Percentiles rank a stretch among this genome's conserved stretches.
phyloP scores from a whole-genome alignment of 2,888 invertebrate genomes.

The Cotesia congregata region DNA sequence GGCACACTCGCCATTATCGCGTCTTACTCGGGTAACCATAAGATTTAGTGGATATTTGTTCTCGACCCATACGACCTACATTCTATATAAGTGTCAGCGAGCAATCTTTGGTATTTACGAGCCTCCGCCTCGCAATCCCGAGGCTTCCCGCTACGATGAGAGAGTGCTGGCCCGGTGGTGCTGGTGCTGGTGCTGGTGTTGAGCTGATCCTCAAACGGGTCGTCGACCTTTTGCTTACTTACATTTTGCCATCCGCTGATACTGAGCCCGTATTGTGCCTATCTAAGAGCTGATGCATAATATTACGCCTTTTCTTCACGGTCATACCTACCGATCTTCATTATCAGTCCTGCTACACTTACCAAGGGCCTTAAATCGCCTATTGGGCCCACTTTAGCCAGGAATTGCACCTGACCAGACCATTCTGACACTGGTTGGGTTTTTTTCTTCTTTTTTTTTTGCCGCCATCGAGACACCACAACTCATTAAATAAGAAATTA shows the following conservation, averaged over 20 bases:
- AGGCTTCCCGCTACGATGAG: slow-evolving; percentile 35
- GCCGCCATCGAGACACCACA: slow-evolving; percentile 55
- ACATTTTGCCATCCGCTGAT: slow-evolving; percentile 7
- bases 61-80: slow-evolving; percentile 46
- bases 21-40: slow-evolving; percentile 38
- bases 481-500: slow-evolving; percentile 11
- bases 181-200: neutral
- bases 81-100: slow-evolving; percentile 46
- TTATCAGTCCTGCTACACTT: too few relatives aligned
- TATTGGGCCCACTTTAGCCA: too few relatives aligned
- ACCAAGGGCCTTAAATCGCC: too few relatives aligned
- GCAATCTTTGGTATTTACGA: slow-evolving; percentile 47
- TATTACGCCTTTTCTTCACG: neutral
- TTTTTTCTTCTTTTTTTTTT: slow-evolving; percentile 8
- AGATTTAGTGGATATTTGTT: slow-evolving; percentile 49
- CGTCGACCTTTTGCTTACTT: slow-evolving; percentile 31
- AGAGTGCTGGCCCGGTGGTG: neutral
- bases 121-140: slow-evolving; percentile 43
- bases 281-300: slow-evolving; percentile 1
- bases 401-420: too few relatives aligned
- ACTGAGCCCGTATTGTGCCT: neutral
- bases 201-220: slow-evolving; percentile 23
- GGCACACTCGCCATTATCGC: slow-evolving; percentile 39
- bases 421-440: too few relatives aligned
- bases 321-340: neutral